Evolutionary conservation across 1,140 invertebrate species (phyloP), one percentile per base, ranked within the genome.

Genomic region (Aphidius gifuensis): DNA sequence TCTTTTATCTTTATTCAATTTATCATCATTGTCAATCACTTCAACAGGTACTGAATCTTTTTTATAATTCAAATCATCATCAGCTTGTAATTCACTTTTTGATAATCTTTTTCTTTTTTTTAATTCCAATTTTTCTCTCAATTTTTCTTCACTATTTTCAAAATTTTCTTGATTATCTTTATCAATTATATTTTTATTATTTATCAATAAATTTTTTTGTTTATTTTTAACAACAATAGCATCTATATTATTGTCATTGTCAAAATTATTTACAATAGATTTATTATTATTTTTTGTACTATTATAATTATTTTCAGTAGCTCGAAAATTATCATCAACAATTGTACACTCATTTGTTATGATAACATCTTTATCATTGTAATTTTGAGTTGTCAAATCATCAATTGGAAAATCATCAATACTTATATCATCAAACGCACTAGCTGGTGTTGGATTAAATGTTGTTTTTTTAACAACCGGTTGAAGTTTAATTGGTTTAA

Each of bases 401-500:
- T 16, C 16, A 16, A 16, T 16, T 16, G 16, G 16, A 16, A 2
- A 5, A 53, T 49, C 54, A 0, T 21, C 6, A 49, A 45, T 62
- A n/a, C 38, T 39, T 48, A 51, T 16, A 16, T 16, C 16, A 38
- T 70, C 58, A 48, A 72, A 74, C 9, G 59, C 46, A 5, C 69
- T 57, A 44, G 65, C 21, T 5, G 63, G 40, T 39, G 65, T 58
- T 5, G 16, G 16, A 16, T 65, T 48, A 32, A 68, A 46, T 54
- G 64, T 38, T 23, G 65, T 32, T 44, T 74, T 65, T 66, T 72
- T 53, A 50, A 8, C n/a, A 62, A 46, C 6, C 58, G 64, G 9
- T 54, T 60, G 59, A 66, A 67, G 8, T 61, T 73, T 76, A 9
- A 77, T 73, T 3, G 71, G 71, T 53, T 76, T 73, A 16, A 77